Base-by-base conservation (phyloP, 2,797 vertebrate species). In the Sebastolobus altivelis region DNA sequence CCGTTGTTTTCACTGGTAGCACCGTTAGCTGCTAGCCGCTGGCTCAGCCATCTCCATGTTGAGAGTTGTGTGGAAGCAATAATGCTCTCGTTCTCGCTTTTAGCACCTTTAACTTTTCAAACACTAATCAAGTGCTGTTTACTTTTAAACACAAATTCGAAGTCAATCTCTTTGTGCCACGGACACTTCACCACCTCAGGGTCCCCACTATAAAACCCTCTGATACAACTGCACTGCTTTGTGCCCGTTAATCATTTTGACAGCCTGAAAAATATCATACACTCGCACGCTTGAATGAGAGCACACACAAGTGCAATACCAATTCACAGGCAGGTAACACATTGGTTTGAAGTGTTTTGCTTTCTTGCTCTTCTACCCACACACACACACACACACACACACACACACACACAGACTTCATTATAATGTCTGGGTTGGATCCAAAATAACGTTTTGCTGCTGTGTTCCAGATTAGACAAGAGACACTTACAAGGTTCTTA, bases 371-470 rank as follows among this genome's bases (percentile, higher is more conserved):
- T 55, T n/a, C 27, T 31, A n/a, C 71, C 13, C 63, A 58, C 8
- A 54, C 40, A 22, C 27, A 67, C 55, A 37, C 31, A 49, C 16
- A 76, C 35, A 72, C 25, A 25, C 49, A 18, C 52, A 56, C 52
- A 52, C 59, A 35, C 38, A 33, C 69, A 33, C 4, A 46, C 63
- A 62, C 10, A 58, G 61, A 59, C 46, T 71, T 82, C 46, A 49
- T 49, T 18, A 68, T 75, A 49, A 82, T 56, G 29, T 73, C 75
- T 81, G 79, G 59, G 31, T 31, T 35, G 66, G 46, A 72, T 82
- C 79, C 83, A 83, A 80, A 90, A 72, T 63, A 89, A 49, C 77
- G 49, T 79, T 79, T 75, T 87, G 81, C 72, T 65, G 63, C 69
- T 81, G 75, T 82, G 74, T 85, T 83, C 69, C 76, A 83, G 54